Evolutionary conservation across 2,797 vertebrate species (phyloP).

Genomic region (Sebastes minor): DNA sequence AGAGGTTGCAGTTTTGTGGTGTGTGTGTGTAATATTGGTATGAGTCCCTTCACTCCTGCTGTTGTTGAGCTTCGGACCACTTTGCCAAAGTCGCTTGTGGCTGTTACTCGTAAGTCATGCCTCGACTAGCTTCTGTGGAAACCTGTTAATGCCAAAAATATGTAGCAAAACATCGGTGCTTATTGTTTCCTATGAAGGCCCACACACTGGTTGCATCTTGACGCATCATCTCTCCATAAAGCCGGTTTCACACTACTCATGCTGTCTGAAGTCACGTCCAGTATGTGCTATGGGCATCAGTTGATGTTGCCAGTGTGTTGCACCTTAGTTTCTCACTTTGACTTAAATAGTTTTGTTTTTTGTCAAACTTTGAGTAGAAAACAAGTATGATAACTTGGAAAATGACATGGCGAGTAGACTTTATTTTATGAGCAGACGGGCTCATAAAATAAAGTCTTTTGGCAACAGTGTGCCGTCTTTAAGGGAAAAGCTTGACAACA

Average conservation of each 20-base stretch:
- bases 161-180: rapidly evolving
- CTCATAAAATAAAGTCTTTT: neutral
- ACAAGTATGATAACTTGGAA: neutral
- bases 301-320: neutral
- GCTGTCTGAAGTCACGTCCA: neutral
- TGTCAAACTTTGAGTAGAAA: neutral
- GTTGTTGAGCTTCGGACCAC: neutral
- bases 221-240: neutral
- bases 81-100: neutral
- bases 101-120: neutral
- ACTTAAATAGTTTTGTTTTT: neutral
- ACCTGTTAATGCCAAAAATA: neutral
- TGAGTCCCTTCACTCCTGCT: neutral
- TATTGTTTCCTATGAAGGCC: neutral
- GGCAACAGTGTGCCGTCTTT: neutral
- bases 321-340: neutral
- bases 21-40: neutral
- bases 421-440: neutral
- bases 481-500: neutral
- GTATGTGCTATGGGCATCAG: neutral
- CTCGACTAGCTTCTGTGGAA: neutral
- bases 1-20: neutral
- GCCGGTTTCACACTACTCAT: neutral
- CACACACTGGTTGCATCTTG: neutral
- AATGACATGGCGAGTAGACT: neutral